Conservation (phyloP, 1,140 invertebrate genomes). For the Ridgeia piscesae region DNA sequence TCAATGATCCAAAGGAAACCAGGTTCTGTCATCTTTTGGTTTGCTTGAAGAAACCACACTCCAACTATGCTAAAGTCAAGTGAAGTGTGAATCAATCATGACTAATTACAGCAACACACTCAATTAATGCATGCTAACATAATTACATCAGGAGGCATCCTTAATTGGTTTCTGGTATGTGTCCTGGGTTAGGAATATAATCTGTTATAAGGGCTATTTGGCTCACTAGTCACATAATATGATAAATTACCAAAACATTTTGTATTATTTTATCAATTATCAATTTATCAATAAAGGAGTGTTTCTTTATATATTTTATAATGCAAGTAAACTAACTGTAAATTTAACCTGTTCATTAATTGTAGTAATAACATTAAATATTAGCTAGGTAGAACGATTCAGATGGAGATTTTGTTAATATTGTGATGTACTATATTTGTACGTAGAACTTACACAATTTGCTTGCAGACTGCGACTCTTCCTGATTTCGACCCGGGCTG, state of each 20-base stretch:
- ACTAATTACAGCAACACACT: not conserved
- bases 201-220: no score
- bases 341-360: no score
- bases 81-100: not conserved
- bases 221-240: no score
- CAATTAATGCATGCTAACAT: not conserved
- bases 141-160: no score
- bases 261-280: no score
- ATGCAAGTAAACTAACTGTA: no score
- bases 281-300: no score
- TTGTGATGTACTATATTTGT: not conserved
- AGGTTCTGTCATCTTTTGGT: slow-evolving; percentile 53
- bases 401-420: not conserved
- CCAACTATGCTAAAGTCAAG: not conserved
- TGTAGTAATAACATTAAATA: no score
- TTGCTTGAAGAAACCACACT: not conserved
- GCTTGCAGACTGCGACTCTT: slow-evolving; percentile 21
- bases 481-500: slow-evolving; percentile 85
- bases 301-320: no score
- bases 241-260: no score
- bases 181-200: no score
- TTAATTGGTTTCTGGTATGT: no score
- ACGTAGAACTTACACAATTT: not conserved
- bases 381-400: not conserved
- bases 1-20: slow-evolving; percentile 79